Conservation (phyloP, 2,113 vertebrate species). For the Rhinopomastus cyanomelas region DNA sequence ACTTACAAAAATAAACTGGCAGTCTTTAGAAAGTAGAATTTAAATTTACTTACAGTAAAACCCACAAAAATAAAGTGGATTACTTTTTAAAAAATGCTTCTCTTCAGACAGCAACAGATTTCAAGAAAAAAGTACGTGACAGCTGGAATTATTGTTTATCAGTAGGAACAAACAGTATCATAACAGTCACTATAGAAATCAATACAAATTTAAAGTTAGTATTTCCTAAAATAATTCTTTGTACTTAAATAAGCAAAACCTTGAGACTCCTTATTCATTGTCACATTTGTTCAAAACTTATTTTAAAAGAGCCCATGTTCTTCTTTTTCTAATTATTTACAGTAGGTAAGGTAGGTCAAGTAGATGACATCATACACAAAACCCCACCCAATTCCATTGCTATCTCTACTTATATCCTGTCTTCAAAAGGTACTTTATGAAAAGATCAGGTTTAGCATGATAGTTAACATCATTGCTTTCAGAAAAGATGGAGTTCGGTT, state of each 20-base stretch:
- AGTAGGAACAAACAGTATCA: accelerated
- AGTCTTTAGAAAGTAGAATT: neutral
- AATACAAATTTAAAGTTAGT: neutral
- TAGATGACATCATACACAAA: neutral
- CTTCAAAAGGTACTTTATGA: neutral
- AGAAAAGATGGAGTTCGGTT: neutral
- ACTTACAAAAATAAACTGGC: neutral
- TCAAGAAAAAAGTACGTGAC: neutral
- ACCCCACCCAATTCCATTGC: neutral
- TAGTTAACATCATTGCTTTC: neutral
- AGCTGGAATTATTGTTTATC: neutral
- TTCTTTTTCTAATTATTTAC: neutral
- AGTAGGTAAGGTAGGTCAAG: neutral
- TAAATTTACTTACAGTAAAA: neutral
- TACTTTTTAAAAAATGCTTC: neutral
- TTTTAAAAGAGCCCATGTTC: neutral
- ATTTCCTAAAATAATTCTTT: neutral
- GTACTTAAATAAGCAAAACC: neutral
- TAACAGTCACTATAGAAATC: neutral
- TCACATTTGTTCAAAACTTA: neutral
- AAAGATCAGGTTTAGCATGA: neutral
- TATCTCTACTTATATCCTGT: neutral
- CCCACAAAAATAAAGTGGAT: neutral
- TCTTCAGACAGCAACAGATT: neutral
- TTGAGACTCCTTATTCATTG: neutral